A percentile compares a stretch with the other conserved stretches of the same genome.
phyloP scores from a whole-genome alignment of 2,113 vertebrate genomes.

The Notarius quadriscutis region DNA sequence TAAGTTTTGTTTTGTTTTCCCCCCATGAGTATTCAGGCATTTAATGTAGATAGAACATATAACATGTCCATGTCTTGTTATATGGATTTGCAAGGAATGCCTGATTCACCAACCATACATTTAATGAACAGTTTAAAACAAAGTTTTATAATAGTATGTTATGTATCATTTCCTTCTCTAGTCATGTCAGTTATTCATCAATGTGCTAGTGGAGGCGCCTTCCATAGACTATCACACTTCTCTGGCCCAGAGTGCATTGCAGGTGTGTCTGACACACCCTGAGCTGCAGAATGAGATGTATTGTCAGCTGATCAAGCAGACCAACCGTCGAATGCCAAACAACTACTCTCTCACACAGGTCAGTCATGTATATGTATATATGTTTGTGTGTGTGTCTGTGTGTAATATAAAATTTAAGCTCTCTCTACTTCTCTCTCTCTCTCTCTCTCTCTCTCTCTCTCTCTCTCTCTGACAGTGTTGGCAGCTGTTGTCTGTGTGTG shows the following conservation, averaged over 20 bases:
- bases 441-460: neutral
- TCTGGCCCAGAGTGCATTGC: slow-evolving; percentile 85
- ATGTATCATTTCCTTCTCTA: slow-evolving; percentile 53
- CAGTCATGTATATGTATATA: slow-evolving; percentile 32
- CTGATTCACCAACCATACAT: neutral
- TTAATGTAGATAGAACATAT: neutral
- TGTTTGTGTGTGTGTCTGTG: neutral
- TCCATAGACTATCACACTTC: slow-evolving; percentile 88
- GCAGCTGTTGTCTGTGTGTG: slow-evolving; percentile 87
- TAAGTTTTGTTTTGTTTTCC: too few relatives aligned
- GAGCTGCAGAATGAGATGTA: slow-evolving; percentile 90
- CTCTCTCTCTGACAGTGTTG: slow-evolving; percentile 74
- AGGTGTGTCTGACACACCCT: slow-evolving; percentile 84
- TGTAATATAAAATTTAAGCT: neutral
- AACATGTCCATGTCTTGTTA: neutral
- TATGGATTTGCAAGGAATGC: neutral
- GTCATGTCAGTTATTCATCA: slow-evolving; percentile 92
- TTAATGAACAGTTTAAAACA: neutral
- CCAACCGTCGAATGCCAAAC: slow-evolving; percentile 75
- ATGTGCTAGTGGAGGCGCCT: slow-evolving; percentile 83
- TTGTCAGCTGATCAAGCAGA: slow-evolving; percentile 88
- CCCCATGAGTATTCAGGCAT: neutral
- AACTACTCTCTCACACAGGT: slow-evolving; percentile 87
- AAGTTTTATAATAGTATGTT: neutral
- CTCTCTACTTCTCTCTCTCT: neutral